Base-by-base conservation (phyloP, 2,888 invertebrate genomes). In the Saturnia japonica region DNA sequence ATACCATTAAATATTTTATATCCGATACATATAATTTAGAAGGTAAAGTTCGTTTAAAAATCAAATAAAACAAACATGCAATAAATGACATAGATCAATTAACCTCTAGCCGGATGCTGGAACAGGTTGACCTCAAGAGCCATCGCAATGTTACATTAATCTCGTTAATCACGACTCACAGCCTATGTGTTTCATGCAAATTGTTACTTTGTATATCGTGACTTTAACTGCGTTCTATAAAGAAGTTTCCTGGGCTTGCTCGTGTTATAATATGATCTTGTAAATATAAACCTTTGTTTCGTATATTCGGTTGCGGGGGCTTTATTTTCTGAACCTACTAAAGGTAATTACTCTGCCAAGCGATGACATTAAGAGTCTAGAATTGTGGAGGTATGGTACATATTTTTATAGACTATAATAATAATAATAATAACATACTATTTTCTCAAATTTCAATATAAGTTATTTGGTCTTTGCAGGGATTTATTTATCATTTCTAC, bases 91-190 rank as follows among this genome's bases (percentile, higher is more conserved):
- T 66, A 72, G 72, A 54, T 67, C 51, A 70, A 68, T 72, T 74
- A 70, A 74, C 74, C 77, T 77, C 74, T 74, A 86, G 79, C 88
- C 88, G 90, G 91, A 90, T 88, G 80, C 82, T 74, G 75, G 78
- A 81, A 85, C 84, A 81, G 70, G 85, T 82, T 85, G 86, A 87
- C 88, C 88, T 90, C 85, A 79, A 74, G 79, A 78, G 77, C 79
- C 84, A 86, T 86, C 85, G 80, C 68, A 79, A 75, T 77, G 81
- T 83, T 84, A 83, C 79, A 77, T 85, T 85, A 80, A 82, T 84
- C 80, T 79, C 79, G 78, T 81, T 79, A 78, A 83, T 85, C 87
- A 87, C 85, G 85, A 88, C 80, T 84, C 80, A 42, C 40, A 76
- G 80, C 76, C 81, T 77, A 82, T 80, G 77, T 74, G 77, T 77